Evolutionary conservation across 2,797 vertebrate species (phyloP), one percentile per base, ranked within the genome.

Genomic region (Falco berigora): DNA sequence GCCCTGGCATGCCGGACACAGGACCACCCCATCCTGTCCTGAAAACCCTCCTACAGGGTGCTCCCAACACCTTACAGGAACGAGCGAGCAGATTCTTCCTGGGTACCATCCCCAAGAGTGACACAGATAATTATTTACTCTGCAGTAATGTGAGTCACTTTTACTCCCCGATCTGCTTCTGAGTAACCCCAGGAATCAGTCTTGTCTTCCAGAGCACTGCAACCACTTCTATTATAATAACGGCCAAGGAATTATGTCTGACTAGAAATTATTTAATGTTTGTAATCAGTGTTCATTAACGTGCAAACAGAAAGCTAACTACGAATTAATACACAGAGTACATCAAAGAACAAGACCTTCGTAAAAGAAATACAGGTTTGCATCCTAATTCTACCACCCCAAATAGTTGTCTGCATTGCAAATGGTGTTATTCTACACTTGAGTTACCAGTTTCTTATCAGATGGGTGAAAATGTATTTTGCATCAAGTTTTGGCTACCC

Each of bases 1-100:
- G 0, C 10, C 32, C 18, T 66, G 61, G 55, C 42, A 34, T 1
- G 1, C 6, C 0, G 6, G 23, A 12, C 7, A 14, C 34, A 2
- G 36, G 24, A 5, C 30, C 46, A 59, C 6, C 18, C 36, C 32
- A 30, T 2, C 30, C 53, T 3, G 2, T 15, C 49, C 49, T 25
- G 1, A 49, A 63, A 88, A 16, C 13, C 32, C 18, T 61, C 12
- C 20, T 38, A 21, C 7, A 36, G 63, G 3, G 9, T 61, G 44
- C 19, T 36, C 61, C 44, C 5, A 3, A 4, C 11, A 22, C 47
- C n/a, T 46, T n/a, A 23, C 0, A 56, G 71, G 55, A 71, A 73
- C 1, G 0, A 56, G 62, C 8, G 20, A 58, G 38, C 1, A 3
- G 36, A 58, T 63, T 40, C 44, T 52, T 50, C 44, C 80, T 27